Conservation (phyloP, 1,140 invertebrate genomes). For the Scaptomyza graminum region DNA sequence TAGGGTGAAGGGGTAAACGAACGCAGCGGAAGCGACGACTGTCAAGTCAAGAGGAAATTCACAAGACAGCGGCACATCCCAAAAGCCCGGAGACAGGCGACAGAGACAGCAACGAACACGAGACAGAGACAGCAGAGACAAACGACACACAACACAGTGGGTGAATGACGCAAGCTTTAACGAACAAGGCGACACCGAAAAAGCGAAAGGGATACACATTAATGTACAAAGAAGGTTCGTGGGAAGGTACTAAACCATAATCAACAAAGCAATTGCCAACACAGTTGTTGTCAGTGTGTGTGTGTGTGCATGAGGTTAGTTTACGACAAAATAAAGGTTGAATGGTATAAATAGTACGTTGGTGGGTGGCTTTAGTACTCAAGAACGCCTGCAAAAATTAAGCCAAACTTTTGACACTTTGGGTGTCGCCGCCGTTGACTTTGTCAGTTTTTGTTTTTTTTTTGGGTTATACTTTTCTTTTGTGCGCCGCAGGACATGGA, state of each 20-base stretch:
- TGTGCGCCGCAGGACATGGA: conserved; percentile 12
- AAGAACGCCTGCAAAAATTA: conserved; percentile 67
- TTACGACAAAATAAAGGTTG: conserved; percentile 8
- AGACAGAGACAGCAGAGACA: conserved; percentile 1
- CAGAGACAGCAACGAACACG: background rate
- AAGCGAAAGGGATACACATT: conserved; percentile 68
- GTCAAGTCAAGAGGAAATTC: conserved; percentile 54
- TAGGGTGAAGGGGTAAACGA: background rate
- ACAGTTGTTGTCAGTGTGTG: conserved; percentile 11
- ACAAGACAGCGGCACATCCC: conserved; percentile 25
- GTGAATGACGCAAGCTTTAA: conserved; percentile 32
- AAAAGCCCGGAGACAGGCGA: conserved; percentile 1
- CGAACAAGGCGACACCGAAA: conserved; percentile 11
- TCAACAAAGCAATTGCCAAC: conserved; percentile 59
- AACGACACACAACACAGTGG: conserved; percentile 22
- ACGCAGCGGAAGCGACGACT: conserved; percentile 44
- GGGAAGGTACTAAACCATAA: conserved; percentile 31
- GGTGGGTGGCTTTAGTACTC: conserved; percentile 32
- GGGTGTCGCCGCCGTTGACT: conserved; percentile 21
- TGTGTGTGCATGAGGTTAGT: conserved; percentile 36
- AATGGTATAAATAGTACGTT: background rate
- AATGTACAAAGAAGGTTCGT: conserved; percentile 32
- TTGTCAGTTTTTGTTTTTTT: background rate
- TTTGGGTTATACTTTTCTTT: conserved; percentile 23
- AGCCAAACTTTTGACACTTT: conserved; percentile 74